These are phyloP conservation scores for Megathymus violae DNA, from an alignment of 1,140 invertebrate species.

Conservation along the genomic window DNA sequence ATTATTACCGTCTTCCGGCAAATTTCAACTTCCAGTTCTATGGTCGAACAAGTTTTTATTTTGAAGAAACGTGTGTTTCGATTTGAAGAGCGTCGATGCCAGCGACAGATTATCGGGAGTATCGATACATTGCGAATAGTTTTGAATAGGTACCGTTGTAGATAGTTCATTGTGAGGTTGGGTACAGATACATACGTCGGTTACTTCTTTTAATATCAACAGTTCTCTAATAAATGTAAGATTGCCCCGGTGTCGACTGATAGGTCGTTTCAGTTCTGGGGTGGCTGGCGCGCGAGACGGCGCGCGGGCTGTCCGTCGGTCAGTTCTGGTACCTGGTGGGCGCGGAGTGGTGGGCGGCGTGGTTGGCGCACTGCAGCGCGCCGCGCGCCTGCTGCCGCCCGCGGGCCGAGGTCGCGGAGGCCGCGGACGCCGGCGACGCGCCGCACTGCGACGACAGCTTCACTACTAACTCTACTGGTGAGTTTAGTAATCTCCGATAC, in stretches of 20 bases:
- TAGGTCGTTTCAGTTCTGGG: constrained; percentile 84
- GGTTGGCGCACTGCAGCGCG: constrained; percentile 88
- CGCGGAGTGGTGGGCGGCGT: constrained; percentile 92
- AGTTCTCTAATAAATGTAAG: too few relatives aligned
- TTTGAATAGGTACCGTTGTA: too few relatives aligned
- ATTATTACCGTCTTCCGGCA: too few relatives aligned
- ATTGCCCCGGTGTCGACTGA: not conserved
- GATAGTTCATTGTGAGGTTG: too few relatives aligned
- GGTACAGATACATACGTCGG: too few relatives aligned
- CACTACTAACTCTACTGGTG: constrained; percentile 85
- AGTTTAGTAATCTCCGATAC: constrained; percentile 15
- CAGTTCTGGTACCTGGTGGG: constrained; percentile 95
- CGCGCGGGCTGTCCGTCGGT: constrained; percentile 88
- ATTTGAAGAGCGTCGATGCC: too few relatives aligned
- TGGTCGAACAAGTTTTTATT: too few relatives aligned
- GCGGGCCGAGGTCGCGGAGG: constrained; percentile 80
- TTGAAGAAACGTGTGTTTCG: too few relatives aligned
- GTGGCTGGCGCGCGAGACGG: constrained; percentile 91
- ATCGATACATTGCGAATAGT: too few relatives aligned
- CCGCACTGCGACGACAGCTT: constrained; percentile 87
- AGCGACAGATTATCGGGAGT: too few relatives aligned
- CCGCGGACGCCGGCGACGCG: constrained; percentile 85
- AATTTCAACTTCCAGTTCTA: too few relatives aligned
- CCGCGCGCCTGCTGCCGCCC: constrained; percentile 65
- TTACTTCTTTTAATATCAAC: too few relatives aligned